Evolutionary conservation across 2,888 invertebrate genomes (phyloP), one percentile per base, ranked within the genome.

Genomic region (Oligia fasciuncula): DNA sequence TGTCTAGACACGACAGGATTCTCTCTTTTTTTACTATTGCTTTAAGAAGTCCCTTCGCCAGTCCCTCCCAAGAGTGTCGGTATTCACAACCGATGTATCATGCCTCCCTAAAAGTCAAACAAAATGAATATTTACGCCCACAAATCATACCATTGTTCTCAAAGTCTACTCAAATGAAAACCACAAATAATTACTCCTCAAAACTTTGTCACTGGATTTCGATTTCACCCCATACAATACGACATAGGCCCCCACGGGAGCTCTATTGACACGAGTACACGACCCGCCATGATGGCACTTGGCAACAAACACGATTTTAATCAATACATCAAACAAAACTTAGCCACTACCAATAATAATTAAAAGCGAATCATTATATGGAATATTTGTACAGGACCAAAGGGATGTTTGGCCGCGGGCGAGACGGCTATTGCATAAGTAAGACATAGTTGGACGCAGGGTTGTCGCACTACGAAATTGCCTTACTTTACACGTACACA

Each of bases 281-380:
- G 87, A 89, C 91, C 88, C 92, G 92, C 91, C 87, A 82, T 86
- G 92, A 94, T 93, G 94, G 94, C 96, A 95, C 95, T 95, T 95
- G 92, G 93, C 91, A 91, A 94, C 95, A 95, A 96, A 96, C 96
- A 95, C 94, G 93, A 92, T 93, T 96, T 95, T 97, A 96, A 97
- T 96, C 96, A 97, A 96, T 96, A 96, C 96, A 95, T 97, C 96
- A 97, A 97, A 97, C 96, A 96, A 94, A 95, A 95, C 94, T 95
- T 94, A 92, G 93, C 95, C 95, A 94, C 95, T 94, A 94, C 95
- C 96, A 95, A 96, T 96, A 96, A 97, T 96, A 97, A 97, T 97
- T 96, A 96, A 96, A 96, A 97, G 93, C 95, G 95, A 95, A 96
- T 96, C 94, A 96, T 96, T 96, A 95, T 95, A 94, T 94, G 93